These are phyloP conservation scores for Mesopsocus fuscifrons DNA, from an alignment of 2,888 invertebrate genomes.

Conservation along the genomic window DNA sequence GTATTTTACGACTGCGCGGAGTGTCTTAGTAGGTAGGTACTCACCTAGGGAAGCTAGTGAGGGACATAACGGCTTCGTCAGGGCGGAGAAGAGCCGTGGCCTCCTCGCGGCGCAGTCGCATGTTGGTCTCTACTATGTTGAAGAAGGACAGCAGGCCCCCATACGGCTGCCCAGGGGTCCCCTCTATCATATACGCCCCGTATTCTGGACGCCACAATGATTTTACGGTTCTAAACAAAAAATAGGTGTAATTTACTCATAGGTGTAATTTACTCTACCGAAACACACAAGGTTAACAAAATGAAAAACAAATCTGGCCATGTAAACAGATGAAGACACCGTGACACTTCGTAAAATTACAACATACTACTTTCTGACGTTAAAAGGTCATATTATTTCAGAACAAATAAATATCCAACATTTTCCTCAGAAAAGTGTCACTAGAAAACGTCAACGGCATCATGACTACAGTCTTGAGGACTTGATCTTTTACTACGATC, in stretches of 20 bases:
- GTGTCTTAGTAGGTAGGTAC: too few species aligned
- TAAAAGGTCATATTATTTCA: too few species aligned
- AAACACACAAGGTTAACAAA: constrained; percentile 8
- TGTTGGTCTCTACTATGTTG: constrained; percentile 95
- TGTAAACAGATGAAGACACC: constrained; percentile 7
- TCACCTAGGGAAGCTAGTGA: constrained; percentile 87
- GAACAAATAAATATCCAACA: too few species aligned
- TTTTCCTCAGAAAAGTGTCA: too few species aligned
- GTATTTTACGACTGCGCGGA: too few species aligned
- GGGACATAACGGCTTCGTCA: constrained; percentile 71
- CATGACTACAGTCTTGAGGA: too few species aligned
- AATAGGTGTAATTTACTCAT: too few species aligned
- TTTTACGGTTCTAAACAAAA: constrained; percentile 46
- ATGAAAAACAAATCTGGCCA: constrained; percentile 7
- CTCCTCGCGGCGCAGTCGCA: constrained; percentile 77
- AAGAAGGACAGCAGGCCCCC: constrained; percentile 90
- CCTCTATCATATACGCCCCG: constrained; percentile 98
- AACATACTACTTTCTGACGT: too few species aligned
- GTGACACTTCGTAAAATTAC: too few species aligned
- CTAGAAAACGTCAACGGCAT: too few species aligned
- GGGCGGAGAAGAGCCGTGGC: constrained; percentile 50
- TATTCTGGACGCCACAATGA: constrained; percentile 96
- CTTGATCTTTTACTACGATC: too few species aligned
- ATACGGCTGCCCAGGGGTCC: constrained; percentile 92
- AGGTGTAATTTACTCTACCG: too few species aligned